phyloP scores from a whole-genome alignment of 2,888 invertebrate genomes.

The Junonia oenone region DNA sequence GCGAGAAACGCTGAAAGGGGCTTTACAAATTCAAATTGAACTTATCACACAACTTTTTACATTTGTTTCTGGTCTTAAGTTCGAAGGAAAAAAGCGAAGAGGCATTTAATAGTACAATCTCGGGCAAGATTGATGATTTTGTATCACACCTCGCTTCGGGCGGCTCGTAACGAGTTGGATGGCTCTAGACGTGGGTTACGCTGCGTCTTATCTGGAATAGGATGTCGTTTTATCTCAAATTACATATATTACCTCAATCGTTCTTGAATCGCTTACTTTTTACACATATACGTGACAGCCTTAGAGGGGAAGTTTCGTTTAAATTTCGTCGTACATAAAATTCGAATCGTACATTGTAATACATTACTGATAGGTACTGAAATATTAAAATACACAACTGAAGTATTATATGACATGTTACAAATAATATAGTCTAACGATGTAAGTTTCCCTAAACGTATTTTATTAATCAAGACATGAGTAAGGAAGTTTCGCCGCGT shows the following conservation, averaged over 20 bases:
- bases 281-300: conserved; percentile 45
- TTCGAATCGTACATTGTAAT: not conserved
- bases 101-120: conserved; percentile 80
- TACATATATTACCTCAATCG: conserved; percentile 77
- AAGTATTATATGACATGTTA: not conserved
- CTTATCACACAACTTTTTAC: conserved; percentile 81
- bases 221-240: conserved; percentile 78
- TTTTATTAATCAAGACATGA: conserved; percentile 62
- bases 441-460: conserved; percentile 9
- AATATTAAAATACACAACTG: not conserved
- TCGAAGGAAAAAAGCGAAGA: conserved; percentile 76
- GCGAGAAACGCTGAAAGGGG: conserved; percentile 79
- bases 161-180: conserved; percentile 76
- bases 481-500: conserved; percentile 62
- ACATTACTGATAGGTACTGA: not conserved
- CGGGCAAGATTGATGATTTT: conserved; percentile 79
- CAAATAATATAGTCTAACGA: not conserved
- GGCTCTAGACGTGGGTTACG: conserved; percentile 74
- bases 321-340: not conserved
- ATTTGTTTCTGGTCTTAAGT: conserved; percentile 79
- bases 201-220: conserved; percentile 76
- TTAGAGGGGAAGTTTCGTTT: conserved; percentile 30
- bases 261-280: conserved; percentile 60
- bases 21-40: conserved; percentile 81
- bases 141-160: conserved; percentile 80